Evolutionary conservation across 2,113 vertebrate species (phyloP), one percentile per base, ranked within the genome.

Genomic region (Sylvicapra grimmia): DNA sequence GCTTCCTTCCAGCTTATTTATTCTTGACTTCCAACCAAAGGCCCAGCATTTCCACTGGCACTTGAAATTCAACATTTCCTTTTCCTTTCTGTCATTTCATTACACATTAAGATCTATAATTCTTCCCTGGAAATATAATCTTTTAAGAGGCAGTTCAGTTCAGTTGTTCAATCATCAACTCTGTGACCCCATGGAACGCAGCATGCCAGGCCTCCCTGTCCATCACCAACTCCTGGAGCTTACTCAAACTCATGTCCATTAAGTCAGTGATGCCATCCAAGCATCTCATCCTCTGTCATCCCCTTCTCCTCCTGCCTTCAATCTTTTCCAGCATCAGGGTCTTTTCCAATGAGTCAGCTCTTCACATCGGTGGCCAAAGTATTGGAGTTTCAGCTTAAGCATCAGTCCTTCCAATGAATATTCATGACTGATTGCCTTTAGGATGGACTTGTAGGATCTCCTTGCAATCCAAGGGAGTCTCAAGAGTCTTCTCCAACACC

Each of bases 391-490:
- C 68, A 40, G 19, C 68, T 72, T 72, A 11, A 72, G n/a, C 68
- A 72, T 40, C 68, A 40, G 0, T 40, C 19, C n/a, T 72, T 40
- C n/a, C 19, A 72, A 40, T 40, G n/a, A 72, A 72, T 12, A 21
- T 21, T 11, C n/a, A 36, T 18, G 33, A 11, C 65, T 72, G 65
- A 72, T 21, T 11, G 19, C 33, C 65, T 36, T 72, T 36, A 36
- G 65, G n/a, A 21, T 11, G 4, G 18, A 11, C n/a, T 21, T 0
- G 0, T 68, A 5, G n/a, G 9, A 36, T 72, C 65, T 72, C n/a
- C n/a, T 72, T 72, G n/a, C n/a, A 72, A 10, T 72, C n/a, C 18
- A 36, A 72, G 18, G n/a, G 65, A 36, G 4, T 36, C n/a, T 72
- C 65, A 72, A 72, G 18, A 36, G 65, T 72, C 65, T 72, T 72